Conservation (phyloP, 2,113 vertebrate genomes). For the Labeo rohita region DNA sequence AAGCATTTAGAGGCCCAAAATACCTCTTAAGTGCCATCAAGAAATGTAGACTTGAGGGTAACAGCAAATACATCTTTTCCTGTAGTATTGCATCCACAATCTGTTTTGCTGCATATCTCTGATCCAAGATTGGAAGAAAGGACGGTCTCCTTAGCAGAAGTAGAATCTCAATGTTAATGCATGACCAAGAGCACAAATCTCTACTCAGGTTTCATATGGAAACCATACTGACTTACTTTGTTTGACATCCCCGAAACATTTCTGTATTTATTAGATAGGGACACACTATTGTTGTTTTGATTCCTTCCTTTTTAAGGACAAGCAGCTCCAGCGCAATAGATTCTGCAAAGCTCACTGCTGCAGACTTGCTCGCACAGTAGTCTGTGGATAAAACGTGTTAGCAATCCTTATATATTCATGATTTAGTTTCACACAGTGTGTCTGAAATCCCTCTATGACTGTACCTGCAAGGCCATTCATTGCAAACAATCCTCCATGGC, state of each 20-base stretch:
- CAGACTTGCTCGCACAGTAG: conserved; percentile 86
- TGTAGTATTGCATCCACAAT: conserved; percentile 73
- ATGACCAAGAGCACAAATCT: neutral
- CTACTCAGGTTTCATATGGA: neutral
- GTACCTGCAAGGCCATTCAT: conserved; percentile 57
- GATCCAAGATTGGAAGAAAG: conserved; percentile 72
- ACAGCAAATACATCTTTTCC: conserved; percentile 65
- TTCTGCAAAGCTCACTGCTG: conserved; percentile 80
- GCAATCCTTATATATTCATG: neutral
- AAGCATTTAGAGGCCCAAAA: neutral
- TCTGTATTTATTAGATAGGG: conserved; percentile 78
- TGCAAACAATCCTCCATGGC: conserved; percentile 50
- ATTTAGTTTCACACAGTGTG: neutral
- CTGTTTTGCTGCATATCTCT: conserved; percentile 71
- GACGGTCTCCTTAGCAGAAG: conserved; percentile 64
- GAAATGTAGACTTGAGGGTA: conserved; percentile 64
- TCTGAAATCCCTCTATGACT: neutral
- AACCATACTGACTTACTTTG: conserved; percentile 69
- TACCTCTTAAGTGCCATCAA: neutral
- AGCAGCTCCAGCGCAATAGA: conserved; percentile 70
- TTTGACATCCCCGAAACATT: conserved; percentile 79
- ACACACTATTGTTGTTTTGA: conserved; percentile 84
- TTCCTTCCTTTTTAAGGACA: conserved; percentile 61
- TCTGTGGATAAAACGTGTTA: conserved; percentile 73
- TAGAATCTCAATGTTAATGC: neutral